These are phyloP conservation scores for Garrulus glandarius DNA, from an alignment of 2,797 vertebrate species.

Conservation along the genomic window DNA sequence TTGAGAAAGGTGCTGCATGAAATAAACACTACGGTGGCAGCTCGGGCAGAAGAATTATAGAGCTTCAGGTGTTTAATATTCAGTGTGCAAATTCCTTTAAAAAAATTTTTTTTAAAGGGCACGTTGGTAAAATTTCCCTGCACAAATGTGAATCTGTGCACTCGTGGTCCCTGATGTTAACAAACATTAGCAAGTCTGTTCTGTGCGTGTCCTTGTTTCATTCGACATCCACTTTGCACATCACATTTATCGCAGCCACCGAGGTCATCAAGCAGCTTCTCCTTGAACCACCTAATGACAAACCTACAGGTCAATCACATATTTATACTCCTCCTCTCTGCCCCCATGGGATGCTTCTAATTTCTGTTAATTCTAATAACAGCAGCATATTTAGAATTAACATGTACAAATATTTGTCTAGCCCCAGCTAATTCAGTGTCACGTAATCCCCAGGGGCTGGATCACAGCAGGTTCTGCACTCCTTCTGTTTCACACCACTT, in stretches of 20 bases:
- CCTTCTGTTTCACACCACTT: background rate
- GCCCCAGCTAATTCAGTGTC: background rate
- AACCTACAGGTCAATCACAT: background rate
- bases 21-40: background rate
- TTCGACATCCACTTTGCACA: background rate
- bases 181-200: slow-evolving; percentile 59
- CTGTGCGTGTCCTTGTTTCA: background rate
- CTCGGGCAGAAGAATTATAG: background rate
- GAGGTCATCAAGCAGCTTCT: slow-evolving; percentile 3
- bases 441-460: background rate
- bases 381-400: background rate
- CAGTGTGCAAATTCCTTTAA: slow-evolving; percentile 12
- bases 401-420: background rate
- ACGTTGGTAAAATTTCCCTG: slow-evolving; percentile 38
- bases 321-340: background rate
- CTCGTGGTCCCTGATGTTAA: slow-evolving; percentile 44
- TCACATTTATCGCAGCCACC: background rate
- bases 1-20: slow-evolving; percentile 36
- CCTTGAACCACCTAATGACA: background rate
- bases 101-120: slow-evolving; percentile 37
- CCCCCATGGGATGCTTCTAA: background rate
- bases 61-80: slow-evolving; percentile 58
- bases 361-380: slow-evolving; percentile 13
- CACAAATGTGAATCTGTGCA: background rate
- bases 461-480: background rate